phyloP scores from a whole-genome alignment of 2,113 vertebrate species.

The Trematomus loennbergii region DNA sequence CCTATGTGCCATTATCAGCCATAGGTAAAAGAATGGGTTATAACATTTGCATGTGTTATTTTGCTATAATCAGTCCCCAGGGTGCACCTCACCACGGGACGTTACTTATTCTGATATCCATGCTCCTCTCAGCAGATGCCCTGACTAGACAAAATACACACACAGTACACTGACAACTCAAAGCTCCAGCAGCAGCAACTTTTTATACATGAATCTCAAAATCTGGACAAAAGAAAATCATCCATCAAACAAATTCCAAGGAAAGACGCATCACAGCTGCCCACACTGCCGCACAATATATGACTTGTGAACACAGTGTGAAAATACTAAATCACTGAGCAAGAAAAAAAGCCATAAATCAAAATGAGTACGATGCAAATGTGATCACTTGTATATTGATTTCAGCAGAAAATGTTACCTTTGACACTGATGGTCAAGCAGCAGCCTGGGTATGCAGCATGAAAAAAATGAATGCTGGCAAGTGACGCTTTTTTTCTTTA shows the following conservation, averaged over 20 bases:
- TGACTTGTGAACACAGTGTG: not conserved
- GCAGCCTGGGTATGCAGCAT: slow-evolving; percentile 57
- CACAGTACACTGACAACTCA: not conserved
- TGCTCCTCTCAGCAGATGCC: slow-evolving; percentile 4
- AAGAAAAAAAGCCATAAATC: not conserved
- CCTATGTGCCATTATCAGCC: slow-evolving; percentile 3
- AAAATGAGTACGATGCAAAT: not conserved
- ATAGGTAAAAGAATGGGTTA: not conserved
- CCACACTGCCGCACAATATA: not conserved
- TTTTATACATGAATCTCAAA: not conserved
- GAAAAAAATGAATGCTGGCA: slow-evolving; percentile 20
- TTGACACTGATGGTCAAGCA: slow-evolving; percentile 43
- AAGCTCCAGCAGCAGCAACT: not conserved
- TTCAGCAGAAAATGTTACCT: slow-evolving; percentile 41
- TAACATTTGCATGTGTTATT: slow-evolving; percentile 27
- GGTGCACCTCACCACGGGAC: slow-evolving; percentile 10
- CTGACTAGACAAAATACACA: not conserved
- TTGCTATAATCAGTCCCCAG: slow-evolving; percentile 11
- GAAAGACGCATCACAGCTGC: not conserved
- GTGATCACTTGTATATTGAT: slow-evolving; percentile 19
- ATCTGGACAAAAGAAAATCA: not conserved
- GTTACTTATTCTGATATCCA: slow-evolving; percentile 12
- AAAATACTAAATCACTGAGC: not conserved
- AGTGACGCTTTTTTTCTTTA: not conserved
- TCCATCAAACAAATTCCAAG: not conserved